phyloP scores from a whole-genome alignment of 2,113 vertebrate species.

The Phaethon lepturus region DNA sequence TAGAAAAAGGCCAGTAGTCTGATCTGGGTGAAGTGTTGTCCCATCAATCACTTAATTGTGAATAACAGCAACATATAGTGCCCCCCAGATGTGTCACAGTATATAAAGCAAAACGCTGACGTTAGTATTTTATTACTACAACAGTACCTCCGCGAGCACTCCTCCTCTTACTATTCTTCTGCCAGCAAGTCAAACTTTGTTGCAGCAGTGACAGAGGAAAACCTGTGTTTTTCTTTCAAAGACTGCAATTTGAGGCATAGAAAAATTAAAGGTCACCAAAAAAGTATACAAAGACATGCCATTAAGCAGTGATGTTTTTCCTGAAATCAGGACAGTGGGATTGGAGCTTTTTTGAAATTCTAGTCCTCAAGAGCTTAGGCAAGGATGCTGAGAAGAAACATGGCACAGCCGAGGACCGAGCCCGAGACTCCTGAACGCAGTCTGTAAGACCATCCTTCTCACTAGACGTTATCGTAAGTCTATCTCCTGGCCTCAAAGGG shows the following conservation, averaged over 20 bases:
- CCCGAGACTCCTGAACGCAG: accelerated
- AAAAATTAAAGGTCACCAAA: not conserved
- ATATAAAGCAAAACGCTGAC: not conserved
- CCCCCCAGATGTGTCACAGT: not conserved
- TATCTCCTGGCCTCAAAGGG: not conserved
- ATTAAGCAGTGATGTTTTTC: not conserved
- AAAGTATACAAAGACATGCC: not conserved
- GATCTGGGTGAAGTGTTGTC: not conserved
- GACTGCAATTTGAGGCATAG: not conserved
- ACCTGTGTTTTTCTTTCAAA: not conserved
- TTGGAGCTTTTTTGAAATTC: not conserved
- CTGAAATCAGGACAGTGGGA: not conserved
- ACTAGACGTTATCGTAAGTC: not conserved
- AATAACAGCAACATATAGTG: not conserved
- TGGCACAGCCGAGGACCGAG: not conserved
- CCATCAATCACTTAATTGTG: conserved; percentile 14
- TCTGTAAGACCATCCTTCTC: not conserved
- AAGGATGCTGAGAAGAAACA: not conserved
- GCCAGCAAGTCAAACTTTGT: not conserved
- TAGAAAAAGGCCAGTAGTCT: conserved; percentile 5
- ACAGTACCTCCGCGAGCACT: not conserved
- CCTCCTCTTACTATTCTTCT: not conserved
- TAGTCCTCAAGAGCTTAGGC: not conserved
- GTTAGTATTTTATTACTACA: not conserved
- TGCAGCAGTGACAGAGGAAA: not conserved